phyloP scores from a whole-genome alignment of 1,140 invertebrate species.

The Drosophila saltans region DNA sequence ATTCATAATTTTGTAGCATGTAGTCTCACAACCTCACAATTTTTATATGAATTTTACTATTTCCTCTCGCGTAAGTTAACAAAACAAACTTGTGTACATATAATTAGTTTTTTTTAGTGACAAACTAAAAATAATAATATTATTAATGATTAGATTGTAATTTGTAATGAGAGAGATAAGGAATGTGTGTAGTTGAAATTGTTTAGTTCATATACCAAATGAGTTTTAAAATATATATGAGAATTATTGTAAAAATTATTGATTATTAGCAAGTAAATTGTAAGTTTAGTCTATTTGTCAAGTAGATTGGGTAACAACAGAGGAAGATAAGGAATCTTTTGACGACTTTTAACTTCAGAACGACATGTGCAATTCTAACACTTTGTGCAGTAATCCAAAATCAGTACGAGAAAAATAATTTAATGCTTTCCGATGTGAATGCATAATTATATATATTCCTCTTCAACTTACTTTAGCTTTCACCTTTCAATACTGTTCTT shows the following conservation, averaged over 20 bases:
- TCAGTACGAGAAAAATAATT: no score
- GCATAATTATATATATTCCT: no score
- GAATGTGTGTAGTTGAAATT: slow-evolving; percentile 63
- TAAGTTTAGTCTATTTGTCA: neutral
- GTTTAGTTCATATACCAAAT: slow-evolving; percentile 54
- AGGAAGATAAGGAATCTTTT: neutral
- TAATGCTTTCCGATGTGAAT: no score
- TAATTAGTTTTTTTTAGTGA: slow-evolving; percentile 41
- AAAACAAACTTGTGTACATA: slow-evolving; percentile 54
- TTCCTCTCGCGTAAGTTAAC: slow-evolving; percentile 49
- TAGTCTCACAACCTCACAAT: slow-evolving; percentile 41
- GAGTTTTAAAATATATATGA: slow-evolving; percentile 64
- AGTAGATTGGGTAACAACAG: neutral
- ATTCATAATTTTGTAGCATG: slow-evolving; percentile 27
- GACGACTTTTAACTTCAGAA: no score
- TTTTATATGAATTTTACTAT: slow-evolving; percentile 64
- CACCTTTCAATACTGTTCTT: no score
- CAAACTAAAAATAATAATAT: slow-evolving; percentile 26
- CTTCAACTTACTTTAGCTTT: no score
- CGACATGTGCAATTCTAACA: no score
- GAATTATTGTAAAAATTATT: slow-evolving; percentile 13
- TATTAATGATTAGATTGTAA: slow-evolving; percentile 47
- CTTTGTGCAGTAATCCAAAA: no score
- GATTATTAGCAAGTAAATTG: no score
- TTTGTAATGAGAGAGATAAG: slow-evolving; percentile 33